Evolutionary conservation across 2,797 vertebrate species (phyloP), one percentile per base, ranked within the genome.

Genomic region (Pempheris klunzingeri): DNA sequence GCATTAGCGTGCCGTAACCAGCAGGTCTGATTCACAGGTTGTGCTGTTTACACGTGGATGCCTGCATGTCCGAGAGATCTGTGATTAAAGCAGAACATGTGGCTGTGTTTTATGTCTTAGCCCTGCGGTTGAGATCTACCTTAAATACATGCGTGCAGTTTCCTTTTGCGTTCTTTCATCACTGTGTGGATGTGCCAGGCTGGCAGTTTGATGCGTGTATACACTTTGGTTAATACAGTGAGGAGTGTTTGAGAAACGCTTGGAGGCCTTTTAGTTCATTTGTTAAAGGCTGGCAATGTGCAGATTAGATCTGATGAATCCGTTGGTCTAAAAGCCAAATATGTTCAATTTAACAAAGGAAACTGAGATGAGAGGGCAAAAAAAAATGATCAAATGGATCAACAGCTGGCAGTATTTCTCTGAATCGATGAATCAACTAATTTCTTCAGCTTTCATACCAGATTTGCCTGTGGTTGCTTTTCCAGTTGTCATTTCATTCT

Each of bases 1-100:
- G 60, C 30, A 49, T n/a, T 13, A 9, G 57, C 53, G 12, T 4
- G 2, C 8, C 18, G 11, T 14, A 43, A 50, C 71, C 41, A 34
- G 4, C 44, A 2, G 26, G 22, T 26, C 54, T 9, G 39, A 54
- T 54, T 59, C 46, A 2, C 36, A 28, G 30, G 17, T 47, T 57
- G 69, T 12, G 32, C 66, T 44, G 9, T 58, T 50, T n/a, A 20
- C 8, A 7, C 52, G 5, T 20, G 30, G 57, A 70, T 70, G 75
- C 73, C 75, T 83, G 73, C 60, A 28, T 17, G 54, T 52, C 63
- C 55, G 18, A 26, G 55, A 38, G 47, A 28, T 64, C 76, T 77
- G 66, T 5, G 61, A 86, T 79, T 74, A 72, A 32, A 61, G 13
- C 24, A 14, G n/a, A 67, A 54, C 59, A 74, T 75, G 77, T 70